Evolutionary conservation across 2,888 invertebrate species (phyloP).

Genomic region (Erpobdella octoculata): DNA sequence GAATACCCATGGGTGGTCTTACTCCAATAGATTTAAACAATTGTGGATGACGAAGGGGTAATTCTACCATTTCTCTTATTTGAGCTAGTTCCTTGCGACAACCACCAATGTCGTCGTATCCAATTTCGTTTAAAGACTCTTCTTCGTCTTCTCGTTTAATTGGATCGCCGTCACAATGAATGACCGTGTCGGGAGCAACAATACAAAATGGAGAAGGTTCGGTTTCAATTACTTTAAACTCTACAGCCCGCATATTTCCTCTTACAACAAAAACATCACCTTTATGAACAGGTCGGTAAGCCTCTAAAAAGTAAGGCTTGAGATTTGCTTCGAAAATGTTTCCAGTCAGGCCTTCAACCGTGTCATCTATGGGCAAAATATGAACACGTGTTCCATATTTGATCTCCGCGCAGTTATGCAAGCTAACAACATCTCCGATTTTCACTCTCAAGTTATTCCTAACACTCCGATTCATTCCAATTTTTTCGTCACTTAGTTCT

Average conservation of each 20-base stretch:
- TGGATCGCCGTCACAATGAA: slow-evolving; percentile 98
- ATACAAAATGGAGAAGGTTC: slow-evolving; percentile 97
- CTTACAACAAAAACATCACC: slow-evolving; percentile 89
- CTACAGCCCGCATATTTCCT: slow-evolving; percentile 95
- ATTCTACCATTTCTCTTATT: slow-evolving; percentile 99
- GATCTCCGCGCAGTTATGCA: slow-evolving; percentile 63
- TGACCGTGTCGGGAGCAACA: slow-evolving; percentile 96
- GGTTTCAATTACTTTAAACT: slow-evolving; percentile 98
- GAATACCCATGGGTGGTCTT: slow-evolving; percentile 90
- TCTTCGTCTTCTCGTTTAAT: slow-evolving; percentile 67
- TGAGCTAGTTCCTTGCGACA: slow-evolving; percentile 96
- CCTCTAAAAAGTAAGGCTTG: slow-evolving; percentile 97
- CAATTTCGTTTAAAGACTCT: slow-evolving; percentile 91
- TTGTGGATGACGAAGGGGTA: slow-evolving; percentile 93
- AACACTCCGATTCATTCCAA: slow-evolving; percentile 70
- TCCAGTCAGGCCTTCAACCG: slow-evolving; percentile 92
- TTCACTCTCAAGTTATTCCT: slow-evolving; percentile 91
- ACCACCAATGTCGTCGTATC: slow-evolving; percentile 98
- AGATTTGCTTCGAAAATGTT: slow-evolving; percentile 93
- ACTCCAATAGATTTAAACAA: slow-evolving; percentile 98
- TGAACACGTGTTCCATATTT: slow-evolving; percentile 96
- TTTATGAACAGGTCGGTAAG: slow-evolving; percentile 94
- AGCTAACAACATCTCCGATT: slow-evolving; percentile 78
- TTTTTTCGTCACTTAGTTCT: slow-evolving; percentile 89
- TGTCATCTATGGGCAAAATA: slow-evolving; percentile 95